Percentiles rank a stretch among this genome's conserved stretches.
These are phyloP conservation scores for Muntiacus muntjak DNA, from an alignment of 2,113 vertebrate species.

Conservation along the genomic window DNA sequence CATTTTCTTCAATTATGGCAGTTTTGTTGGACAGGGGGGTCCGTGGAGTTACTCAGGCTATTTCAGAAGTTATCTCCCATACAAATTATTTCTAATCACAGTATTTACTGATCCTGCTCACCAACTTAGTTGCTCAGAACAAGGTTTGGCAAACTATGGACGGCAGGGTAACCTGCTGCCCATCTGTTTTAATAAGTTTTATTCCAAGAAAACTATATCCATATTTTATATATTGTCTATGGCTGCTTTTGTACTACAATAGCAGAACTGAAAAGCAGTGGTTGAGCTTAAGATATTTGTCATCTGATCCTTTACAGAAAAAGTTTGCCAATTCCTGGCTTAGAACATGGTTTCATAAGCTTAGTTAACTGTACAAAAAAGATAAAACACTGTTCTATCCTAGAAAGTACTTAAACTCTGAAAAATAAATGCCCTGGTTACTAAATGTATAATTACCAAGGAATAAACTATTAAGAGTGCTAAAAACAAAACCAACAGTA, in stretches of 20 bases:
- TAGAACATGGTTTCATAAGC: not conserved
- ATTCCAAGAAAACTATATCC: not conserved
- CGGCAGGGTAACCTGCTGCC: not conserved
- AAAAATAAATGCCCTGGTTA: slow-evolving; percentile 6
- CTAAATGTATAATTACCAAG: not conserved
- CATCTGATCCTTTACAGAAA: not conserved
- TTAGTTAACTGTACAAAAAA: not conserved
- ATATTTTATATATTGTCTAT: not conserved
- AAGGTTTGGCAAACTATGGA: not conserved
- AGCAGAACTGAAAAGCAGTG: not conserved
- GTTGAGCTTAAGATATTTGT: not conserved
- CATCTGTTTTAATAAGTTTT: not conserved
- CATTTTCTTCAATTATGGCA: not conserved
- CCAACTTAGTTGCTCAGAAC: not conserved
- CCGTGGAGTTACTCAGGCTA: not conserved
- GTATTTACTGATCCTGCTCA: not conserved
- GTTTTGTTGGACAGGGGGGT: not conserved
- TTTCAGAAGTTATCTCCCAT: not conserved
- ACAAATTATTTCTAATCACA: not conserved
- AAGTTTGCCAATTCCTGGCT: not conserved
- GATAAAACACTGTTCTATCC: not conserved
- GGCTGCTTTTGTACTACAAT: not conserved
- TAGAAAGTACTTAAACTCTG: not conserved
- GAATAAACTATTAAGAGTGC: not conserved
- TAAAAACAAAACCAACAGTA: not conserved